Percentiles rank a stretch among this genome's conserved stretches.
These are phyloP conservation scores for Harpegnathos saltator DNA, from an alignment of 1,140 invertebrate species.

Conservation along the genomic window DNA sequence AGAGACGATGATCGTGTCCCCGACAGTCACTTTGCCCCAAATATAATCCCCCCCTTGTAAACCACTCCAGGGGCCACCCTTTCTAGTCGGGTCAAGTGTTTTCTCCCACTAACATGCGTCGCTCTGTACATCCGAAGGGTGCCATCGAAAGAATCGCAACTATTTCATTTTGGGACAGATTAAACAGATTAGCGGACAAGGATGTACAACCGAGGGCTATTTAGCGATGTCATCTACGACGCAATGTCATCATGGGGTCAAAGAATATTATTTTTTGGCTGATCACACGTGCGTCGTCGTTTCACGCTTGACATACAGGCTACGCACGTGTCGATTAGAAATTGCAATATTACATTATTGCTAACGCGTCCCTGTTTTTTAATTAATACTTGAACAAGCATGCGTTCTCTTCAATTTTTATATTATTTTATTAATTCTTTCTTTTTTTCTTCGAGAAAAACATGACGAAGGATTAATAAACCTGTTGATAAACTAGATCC, in stretches of 20 bases:
- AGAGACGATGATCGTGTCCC: slow-evolving; percentile 67
- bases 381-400: background rate
- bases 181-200: slow-evolving; percentile 75
- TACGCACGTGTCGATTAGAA: background rate
- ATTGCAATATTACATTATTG: background rate
- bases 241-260: slow-evolving; percentile 28
- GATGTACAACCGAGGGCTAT: slow-evolving; percentile 60
- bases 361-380: background rate
- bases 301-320: background rate
- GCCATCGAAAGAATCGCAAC: slow-evolving; percentile 74
- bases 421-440: background rate
- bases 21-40: slow-evolving; percentile 70
- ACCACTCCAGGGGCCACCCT: slow-evolving; percentile 61
- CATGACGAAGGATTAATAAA: slow-evolving; percentile 7
- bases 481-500: background rate
- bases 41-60: slow-evolving; percentile 66
- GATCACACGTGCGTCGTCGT: slow-evolving; percentile 12
- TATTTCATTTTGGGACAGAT: slow-evolving; percentile 78
- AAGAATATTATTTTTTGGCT: slow-evolving; percentile 67
- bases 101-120: slow-evolving; percentile 65
- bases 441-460: too few relatives aligned
- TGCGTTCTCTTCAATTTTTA: background rate
- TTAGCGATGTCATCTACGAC: slow-evolving; percentile 57
- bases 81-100: slow-evolving; percentile 70
- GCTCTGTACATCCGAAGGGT: slow-evolving; percentile 38